phyloP scores from a whole-genome alignment of 1,140 invertebrate species.

The Berghia stephanieae region DNA sequence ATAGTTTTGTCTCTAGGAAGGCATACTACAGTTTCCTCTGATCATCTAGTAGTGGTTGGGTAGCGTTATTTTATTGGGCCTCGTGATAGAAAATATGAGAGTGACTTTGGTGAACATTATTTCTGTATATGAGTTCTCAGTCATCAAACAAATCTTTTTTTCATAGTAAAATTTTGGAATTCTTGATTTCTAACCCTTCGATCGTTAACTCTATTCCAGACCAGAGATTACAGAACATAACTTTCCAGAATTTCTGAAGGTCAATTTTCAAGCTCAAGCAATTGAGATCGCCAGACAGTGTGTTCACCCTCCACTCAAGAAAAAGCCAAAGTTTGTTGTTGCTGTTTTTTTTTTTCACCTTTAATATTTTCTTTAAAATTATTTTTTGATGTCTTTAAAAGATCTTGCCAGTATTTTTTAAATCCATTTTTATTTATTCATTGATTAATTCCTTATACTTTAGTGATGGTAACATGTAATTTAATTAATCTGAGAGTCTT shows the following conservation, averaged over 20 bases:
- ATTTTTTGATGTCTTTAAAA: neutral
- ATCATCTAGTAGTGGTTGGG: too few relatives aligned
- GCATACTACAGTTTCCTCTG: too few relatives aligned
- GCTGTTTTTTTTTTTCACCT: neutral
- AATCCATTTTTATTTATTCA: neutral
- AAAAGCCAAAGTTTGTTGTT: slow-evolving; percentile 65
- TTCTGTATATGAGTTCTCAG: neutral
- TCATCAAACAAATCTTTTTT: neutral
- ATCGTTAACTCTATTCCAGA: too few relatives aligned
- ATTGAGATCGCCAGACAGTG: slow-evolving; percentile 77
- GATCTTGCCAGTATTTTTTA: neutral
- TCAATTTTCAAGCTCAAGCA: slow-evolving; percentile 75
- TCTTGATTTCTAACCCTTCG: neutral
- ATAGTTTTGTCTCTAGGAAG: too few relatives aligned
- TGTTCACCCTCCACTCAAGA: slow-evolving; percentile 76
- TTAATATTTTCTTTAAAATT: neutral
- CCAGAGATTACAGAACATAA: slow-evolving; percentile 73
- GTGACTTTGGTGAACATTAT: neutral
- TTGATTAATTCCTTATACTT: neutral
- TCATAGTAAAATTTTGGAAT: neutral
- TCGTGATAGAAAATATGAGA: neutral
- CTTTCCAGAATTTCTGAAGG: slow-evolving; percentile 73
- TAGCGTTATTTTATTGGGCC: too few relatives aligned
- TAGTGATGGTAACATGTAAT: neutral
- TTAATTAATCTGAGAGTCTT: too few relatives aligned